Evolutionary conservation across 2,113 vertebrate genomes (phyloP).

Genomic region (Ranitomeya variabilis): DNA sequence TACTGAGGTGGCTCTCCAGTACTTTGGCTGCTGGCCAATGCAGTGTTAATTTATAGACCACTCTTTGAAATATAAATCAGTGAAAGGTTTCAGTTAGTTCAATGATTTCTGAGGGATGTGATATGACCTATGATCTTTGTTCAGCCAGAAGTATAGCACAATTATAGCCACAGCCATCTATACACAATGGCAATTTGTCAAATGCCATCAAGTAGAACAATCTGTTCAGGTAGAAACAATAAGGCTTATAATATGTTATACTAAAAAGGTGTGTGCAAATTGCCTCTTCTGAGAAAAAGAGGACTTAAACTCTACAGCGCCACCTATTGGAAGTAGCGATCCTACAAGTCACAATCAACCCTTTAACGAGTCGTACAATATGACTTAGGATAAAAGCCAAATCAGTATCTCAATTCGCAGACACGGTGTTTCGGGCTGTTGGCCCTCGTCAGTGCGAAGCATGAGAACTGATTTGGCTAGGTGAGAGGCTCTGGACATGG

Average conservation of each 20-base stretch:
- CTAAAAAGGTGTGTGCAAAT: neutral
- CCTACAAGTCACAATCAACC: no score
- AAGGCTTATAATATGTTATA: neutral
- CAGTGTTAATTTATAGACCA: neutral
- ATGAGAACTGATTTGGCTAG: no score
- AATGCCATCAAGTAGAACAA: neutral
- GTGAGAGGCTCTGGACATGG: no score
- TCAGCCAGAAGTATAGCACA: neutral
- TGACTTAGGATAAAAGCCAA: no score
- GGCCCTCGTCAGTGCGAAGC: no score
- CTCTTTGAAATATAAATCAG: neutral
- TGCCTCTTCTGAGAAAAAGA: no score
- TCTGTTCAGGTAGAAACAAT: neutral
- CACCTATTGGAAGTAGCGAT: no score
- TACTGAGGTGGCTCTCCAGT: neutral
- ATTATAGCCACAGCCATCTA: neutral
- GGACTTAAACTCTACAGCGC: no score
- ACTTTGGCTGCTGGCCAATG: neutral
- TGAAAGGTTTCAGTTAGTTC: neutral
- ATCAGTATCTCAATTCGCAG: no score
- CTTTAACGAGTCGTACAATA: no score
- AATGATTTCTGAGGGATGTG: neutral
- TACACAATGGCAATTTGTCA: neutral
- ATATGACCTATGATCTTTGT: conserved; percentile 2
- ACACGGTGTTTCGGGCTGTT: no score